Conservation (phyloP, 2,113 vertebrate genomes). For the Rousettus leschenaultii region DNA sequence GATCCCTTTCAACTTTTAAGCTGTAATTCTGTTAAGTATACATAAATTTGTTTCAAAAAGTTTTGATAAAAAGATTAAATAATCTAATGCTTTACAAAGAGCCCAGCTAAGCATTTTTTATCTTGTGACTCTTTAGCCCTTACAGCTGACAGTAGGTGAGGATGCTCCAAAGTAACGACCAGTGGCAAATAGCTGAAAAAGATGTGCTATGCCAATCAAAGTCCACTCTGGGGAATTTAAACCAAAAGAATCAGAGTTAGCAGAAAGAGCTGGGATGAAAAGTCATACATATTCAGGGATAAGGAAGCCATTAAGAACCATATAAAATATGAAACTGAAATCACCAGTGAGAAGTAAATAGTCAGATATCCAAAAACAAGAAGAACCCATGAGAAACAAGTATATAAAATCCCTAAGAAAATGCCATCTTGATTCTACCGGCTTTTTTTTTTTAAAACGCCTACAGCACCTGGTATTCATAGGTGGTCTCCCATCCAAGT, state of each 20-base stretch:
- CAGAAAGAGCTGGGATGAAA: neutral
- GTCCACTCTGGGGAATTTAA: neutral
- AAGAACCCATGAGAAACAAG: neutral
- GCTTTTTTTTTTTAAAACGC: neutral
- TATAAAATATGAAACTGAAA: neutral
- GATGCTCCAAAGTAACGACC: neutral
- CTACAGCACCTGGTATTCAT: no score
- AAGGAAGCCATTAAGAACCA: neutral
- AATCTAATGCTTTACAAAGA: neutral
- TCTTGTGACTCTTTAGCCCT: neutral
- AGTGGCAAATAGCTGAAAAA: neutral
- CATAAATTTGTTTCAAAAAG: constrained; percentile 15
- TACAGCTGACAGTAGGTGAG: neutral
- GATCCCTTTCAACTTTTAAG: neutral
- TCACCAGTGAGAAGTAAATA: neutral
- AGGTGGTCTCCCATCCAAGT: no score
- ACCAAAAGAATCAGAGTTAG: neutral
- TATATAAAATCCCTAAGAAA: neutral
- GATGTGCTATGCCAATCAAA: neutral
- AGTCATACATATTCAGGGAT: neutral
- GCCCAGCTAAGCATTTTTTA: neutral
- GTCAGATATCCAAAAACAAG: neutral
- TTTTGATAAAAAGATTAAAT: neutral
- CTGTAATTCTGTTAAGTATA: neutral
- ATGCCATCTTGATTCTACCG: neutral